Evolutionary conservation across 2,888 invertebrate genomes (phyloP).

Genomic region (Cybosia mesomella): DNA sequence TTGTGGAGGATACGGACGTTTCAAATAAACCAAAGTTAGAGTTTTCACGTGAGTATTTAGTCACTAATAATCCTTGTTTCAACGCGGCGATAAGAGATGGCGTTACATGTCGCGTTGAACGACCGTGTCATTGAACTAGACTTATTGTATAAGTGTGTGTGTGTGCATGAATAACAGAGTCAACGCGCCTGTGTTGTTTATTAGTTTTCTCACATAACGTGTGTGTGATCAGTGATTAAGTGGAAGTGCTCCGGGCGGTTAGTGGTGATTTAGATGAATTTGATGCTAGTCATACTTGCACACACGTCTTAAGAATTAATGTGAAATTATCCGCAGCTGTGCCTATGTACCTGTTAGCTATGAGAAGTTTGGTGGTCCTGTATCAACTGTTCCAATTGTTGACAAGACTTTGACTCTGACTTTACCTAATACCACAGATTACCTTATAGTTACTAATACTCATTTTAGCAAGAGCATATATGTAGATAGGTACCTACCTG

Average conservation of each 20-base stretch:
- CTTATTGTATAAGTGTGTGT: conserved; percentile 56
- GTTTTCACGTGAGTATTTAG: conserved; percentile 75
- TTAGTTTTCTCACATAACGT: conserved; percentile 47
- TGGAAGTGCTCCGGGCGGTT: conserved; percentile 5
- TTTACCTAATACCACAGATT: no score
- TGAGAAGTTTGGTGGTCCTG: conserved; percentile 26
- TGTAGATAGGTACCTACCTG: no score
- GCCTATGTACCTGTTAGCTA: not conserved
- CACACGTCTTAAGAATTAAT: not conserved
- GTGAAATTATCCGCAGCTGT: not conserved
- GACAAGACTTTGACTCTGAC: no score
- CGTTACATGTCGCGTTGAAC: conserved; percentile 67
- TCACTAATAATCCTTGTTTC: conserved; percentile 61
- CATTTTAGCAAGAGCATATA: no score
- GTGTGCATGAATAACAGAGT: conserved; percentile 56
- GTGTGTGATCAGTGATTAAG: conserved; percentile 26
- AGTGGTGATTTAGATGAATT: not conserved
- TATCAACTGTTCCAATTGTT: no score
- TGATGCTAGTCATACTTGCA: not conserved
- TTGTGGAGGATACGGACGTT: conserved; percentile 60
- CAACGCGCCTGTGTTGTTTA: conserved; percentile 58
- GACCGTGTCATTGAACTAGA: conserved; percentile 77
- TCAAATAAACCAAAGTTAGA: conserved; percentile 58
- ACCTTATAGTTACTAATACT: no score
- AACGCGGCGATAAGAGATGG: conserved; percentile 71